phyloP scores from a whole-genome alignment of 2,888 invertebrate species.

The Metallyticus violacea region DNA sequence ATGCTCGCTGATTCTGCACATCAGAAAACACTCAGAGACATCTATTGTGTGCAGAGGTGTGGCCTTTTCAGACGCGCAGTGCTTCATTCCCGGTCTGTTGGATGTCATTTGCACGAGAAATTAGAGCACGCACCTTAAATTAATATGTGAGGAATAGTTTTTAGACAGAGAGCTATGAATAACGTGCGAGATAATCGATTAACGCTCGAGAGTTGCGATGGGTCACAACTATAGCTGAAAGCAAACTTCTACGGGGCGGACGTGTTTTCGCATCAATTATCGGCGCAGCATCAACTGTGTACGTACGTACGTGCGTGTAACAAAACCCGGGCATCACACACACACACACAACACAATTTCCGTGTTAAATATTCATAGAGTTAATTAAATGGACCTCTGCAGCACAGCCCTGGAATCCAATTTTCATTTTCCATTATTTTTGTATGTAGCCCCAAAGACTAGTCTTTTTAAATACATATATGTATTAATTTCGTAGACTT shows the following conservation, averaged over 20 bases:
- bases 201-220: not conserved
- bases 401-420: not conserved
- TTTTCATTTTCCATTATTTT: not conserved
- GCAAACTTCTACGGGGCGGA: not conserved
- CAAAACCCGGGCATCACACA: not conserved
- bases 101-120: not conserved
- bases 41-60: no score
- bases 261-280: not conserved
- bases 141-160: not conserved
- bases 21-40: no score
- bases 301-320: not conserved
- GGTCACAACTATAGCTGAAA: not conserved
- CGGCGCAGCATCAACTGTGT: not conserved
- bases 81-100: not conserved
- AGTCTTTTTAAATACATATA: not conserved
- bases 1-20: no score
- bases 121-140: not conserved
- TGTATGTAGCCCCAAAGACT: not conserved
- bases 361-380: constrained; percentile 8
- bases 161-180: not conserved
- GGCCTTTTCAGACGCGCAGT: no score
- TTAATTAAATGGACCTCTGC: not conserved
- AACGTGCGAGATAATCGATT: not conserved
- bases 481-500: not conserved
- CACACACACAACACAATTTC: not conserved